Conservation (phyloP, 2,113 vertebrate genomes). For the Fregata magnificens region DNA sequence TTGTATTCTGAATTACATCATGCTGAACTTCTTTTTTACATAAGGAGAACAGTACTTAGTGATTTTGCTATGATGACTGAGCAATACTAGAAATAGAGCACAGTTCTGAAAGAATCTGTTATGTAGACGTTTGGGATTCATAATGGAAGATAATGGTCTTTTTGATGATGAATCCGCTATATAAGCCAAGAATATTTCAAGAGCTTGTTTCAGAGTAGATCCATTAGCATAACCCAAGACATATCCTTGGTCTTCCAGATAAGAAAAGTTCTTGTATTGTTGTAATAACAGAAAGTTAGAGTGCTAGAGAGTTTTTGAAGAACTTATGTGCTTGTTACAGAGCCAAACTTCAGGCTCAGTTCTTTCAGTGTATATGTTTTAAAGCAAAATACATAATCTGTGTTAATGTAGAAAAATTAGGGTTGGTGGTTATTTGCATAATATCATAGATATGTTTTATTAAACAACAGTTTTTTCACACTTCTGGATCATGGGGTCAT, state of each 20-base stretch:
- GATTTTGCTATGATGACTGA: slow-evolving; percentile 37
- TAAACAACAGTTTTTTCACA: neutral
- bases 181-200: slow-evolving; percentile 49
- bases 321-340: neutral
- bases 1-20: neutral
- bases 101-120: slow-evolving; percentile 24
- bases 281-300: neutral
- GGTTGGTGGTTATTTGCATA: neutral
- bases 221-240: slow-evolving; percentile 19
- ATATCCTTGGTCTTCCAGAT: neutral
- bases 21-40: neutral
- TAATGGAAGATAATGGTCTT: slow-evolving; percentile 44
- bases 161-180: slow-evolving; percentile 28
- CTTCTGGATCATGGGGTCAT: neutral
- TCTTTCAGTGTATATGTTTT: neutral
- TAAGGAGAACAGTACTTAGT: neutral
- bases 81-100: slow-evolving; percentile 20
- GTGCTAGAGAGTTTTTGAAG: neutral
- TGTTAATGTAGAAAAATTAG: neutral
- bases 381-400: neutral
- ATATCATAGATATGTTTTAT: neutral
- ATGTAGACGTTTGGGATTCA: slow-evolving; percentile 11
- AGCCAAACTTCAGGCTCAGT: neutral
- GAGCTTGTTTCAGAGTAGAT: slow-evolving; percentile 4
- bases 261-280: neutral